Evolutionary conservation across 2,113 vertebrate species (phyloP).

Genomic region (Gadus chalcogrammus): DNA sequence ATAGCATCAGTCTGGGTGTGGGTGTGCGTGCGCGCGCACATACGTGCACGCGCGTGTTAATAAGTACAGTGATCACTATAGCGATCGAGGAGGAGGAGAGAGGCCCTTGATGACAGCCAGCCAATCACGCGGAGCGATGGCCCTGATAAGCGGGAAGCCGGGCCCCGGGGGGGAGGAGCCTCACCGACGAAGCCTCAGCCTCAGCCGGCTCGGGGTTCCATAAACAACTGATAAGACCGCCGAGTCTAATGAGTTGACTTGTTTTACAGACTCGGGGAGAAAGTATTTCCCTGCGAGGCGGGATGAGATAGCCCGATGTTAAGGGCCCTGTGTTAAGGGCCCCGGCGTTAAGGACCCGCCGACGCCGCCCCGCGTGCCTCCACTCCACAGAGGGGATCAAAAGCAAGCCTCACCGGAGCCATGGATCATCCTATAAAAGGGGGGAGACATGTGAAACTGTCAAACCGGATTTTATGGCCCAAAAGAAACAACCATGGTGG

Average conservation of each 20-base stretch:
- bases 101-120: conserved; percentile 63
- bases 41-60: conserved; percentile 34
- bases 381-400: background rate
- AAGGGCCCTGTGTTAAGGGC: conserved; percentile 14
- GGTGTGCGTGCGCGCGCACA: background rate
- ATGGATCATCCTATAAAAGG: background rate
- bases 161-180: conserved; percentile 53
- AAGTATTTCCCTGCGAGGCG: conserved; percentile 17
- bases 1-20: conserved; percentile 67
- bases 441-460: conserved; percentile 16
- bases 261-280: conserved; percentile 63
- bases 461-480: no score
- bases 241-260: conserved; percentile 61
- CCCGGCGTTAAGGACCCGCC: conserved; percentile 21
- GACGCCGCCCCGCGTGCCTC: conserved; percentile 28
- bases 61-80: conserved; percentile 64
- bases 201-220: conserved; percentile 46
- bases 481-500: conserved; percentile 9
- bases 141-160: conserved; percentile 49
- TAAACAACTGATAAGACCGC: conserved; percentile 69
- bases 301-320: no score
- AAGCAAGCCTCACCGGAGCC: no score
- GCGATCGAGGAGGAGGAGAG: conserved; percentile 56
- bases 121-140: conserved; percentile 64
- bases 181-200: conserved; percentile 60